A percentile compares a stretch with the other conserved stretches of the same genome.
Evolutionary conservation across 2,888 invertebrate species (phyloP).

Genomic region (Ypsolopha sequella): DNA sequence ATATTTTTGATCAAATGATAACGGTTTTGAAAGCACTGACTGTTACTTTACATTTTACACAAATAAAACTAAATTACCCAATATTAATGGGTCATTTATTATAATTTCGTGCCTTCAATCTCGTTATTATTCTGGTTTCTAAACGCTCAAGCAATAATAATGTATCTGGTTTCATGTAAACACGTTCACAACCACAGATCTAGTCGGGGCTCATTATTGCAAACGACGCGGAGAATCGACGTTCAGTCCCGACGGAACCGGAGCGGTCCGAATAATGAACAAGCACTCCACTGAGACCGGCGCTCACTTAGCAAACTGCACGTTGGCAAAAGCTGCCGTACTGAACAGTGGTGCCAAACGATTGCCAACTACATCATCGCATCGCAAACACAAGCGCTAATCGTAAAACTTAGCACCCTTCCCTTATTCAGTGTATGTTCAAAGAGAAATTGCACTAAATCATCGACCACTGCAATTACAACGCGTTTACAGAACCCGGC

Average conservation of each 20-base stretch:
- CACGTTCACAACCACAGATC: constrained; percentile 2
- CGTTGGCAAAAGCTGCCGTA: constrained; percentile 8
- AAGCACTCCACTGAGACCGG: constrained; percentile 6
- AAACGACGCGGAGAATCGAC: constrained; percentile 8
- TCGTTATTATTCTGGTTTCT: neutral
- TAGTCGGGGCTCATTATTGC: constrained; percentile 7
- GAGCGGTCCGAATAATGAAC: constrained; percentile 9
- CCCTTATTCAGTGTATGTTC: too few species aligned
- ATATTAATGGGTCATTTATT: too few species aligned
- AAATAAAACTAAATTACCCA: too few species aligned
- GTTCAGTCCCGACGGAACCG: constrained; percentile 7
- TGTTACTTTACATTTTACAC: too few species aligned
- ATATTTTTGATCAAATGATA: too few species aligned
- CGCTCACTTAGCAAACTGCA: constrained; percentile 12
- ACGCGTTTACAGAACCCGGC: constrained; percentile 11
- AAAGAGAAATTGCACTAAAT: neutral
- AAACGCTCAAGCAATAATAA: neutral
- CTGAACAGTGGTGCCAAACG: neutral
- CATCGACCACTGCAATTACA: neutral
- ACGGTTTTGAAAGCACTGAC: too few species aligned
- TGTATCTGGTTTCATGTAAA: constrained; percentile 1
- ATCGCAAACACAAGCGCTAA: constrained; percentile 4
- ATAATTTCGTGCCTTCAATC: neutral
- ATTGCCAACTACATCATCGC: constrained; percentile 18
- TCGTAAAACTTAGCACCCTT: neutral